Base-by-base conservation (phyloP, 1,140 invertebrate species). In the Dinoponera quadriceps region DNA sequence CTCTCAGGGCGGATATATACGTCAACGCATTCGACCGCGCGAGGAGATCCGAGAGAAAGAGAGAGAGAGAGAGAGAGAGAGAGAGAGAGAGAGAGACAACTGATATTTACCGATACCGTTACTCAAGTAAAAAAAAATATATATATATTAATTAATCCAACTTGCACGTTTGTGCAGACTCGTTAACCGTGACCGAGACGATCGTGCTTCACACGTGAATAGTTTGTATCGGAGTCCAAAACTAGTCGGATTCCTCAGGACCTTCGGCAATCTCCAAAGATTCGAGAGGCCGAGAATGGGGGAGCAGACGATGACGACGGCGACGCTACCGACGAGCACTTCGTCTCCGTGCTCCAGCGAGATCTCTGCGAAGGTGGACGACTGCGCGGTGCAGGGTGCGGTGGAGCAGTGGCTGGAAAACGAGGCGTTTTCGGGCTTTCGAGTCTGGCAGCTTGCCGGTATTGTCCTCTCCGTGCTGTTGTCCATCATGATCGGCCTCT, bases 401-500 rank as follows among this genome's bases (percentile, higher is more conserved):
- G 89, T 91, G 5, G 90, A 91, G 33, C 87, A 92, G 68, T 94
- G 92, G 92, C 86, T 94, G 18, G 93, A 94, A 29, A 90, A 92
- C 33, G 88, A 93, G 62, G 78, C 83, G 13, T 75, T 94, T 0
- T 83, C 85, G 77, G 94, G 93, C 7, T 92, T 95, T 75, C 91
- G 92, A 18, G 89, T 94, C 29, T 94, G 92, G 92, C 91, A 94
- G 84, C 83, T 94, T 14, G 93, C 89, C 27, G 94, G 91, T 20
- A 93, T 93, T 62, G 68, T 94, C 66, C 80, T 94, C 62, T 92
- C 92, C 88, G 93, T 93, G 71, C 54, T 94, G 18, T 80, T 94
- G 44, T 88, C 88, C 1, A 87, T 94, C 20, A 86, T 97, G 63
- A 96, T 98, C 74, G 96, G 97, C 84, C 91, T 98, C 63, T 98